Base-by-base conservation (phyloP, 2,888 invertebrate species). In the Candidula unifasciata region DNA sequence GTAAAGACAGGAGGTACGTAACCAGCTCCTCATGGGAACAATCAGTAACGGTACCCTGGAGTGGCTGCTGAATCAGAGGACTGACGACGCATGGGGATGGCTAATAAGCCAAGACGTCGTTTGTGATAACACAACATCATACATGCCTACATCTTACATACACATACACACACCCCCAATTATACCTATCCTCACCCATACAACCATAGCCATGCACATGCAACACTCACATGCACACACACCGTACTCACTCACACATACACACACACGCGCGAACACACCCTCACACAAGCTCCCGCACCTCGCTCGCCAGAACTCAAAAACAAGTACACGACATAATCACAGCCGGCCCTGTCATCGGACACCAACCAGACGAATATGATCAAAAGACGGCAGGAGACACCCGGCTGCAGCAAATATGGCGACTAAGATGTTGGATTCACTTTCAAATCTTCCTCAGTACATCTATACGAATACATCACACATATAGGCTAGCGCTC, bases 401-500 rank as follows among this genome's bases (percentile, higher is more conserved):
- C n/a, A 30, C 3, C 16, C n/a, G 27, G n/a, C 78, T 78, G 78
- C 16, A 3, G 37, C 10, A 64, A 78, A 78, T 78, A 78, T 78
- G 64, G 78, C 24, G 13, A 37, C 10, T 35, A 24, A 24, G 21
- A 2, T 10, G 5, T 35, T 18, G 24, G 27, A 27, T 21, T 21
- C 44, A 79, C 79, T 79, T 66, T 79, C 44, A 68, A 66, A 79
- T 21, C 35, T 44, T 44, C 44, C 30, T 27, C n/a, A 27, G 44
- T 68, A 68, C 79, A 79, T 79, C 79, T 79, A 37, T 1, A 66
- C 60, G 68, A 79, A 79, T 24, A 64, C 0, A 18, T 35, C 18
- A 10, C 37, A 33, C 21, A 27, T 13, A 79, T 79, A 79, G 66
- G 64, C 10, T 35, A 37, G 27, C 37, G 13, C 18, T 5, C 44